phyloP scores from a whole-genome alignment of 2,113 vertebrate species.

The Plestiodon gilberti region DNA sequence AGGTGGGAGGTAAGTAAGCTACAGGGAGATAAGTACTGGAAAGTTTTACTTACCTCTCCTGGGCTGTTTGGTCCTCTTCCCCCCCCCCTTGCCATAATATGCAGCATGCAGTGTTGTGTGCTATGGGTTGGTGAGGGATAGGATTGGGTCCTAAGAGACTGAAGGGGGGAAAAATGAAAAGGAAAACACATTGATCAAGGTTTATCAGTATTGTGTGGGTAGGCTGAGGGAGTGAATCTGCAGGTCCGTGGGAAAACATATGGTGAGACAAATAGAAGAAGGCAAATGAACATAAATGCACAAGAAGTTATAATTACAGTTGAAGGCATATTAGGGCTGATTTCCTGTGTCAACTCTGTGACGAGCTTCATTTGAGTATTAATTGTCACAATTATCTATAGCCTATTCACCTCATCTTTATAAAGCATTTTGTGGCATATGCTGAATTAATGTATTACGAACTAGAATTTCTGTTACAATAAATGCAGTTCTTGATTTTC shows the following conservation, averaged over 20 bases:
- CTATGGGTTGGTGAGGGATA: no score
- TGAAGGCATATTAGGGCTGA: not conserved
- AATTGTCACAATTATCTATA: not conserved
- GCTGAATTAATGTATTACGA: not conserved
- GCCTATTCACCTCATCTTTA: not conserved
- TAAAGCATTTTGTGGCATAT: not conserved
- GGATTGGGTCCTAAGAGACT: not conserved
- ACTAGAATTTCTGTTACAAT: not conserved
- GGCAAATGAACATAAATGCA: no score
- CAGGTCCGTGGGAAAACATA: not conserved
- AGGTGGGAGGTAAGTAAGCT: no score
- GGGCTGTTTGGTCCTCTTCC: no score
- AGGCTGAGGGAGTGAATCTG: not conserved
- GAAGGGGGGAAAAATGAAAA: not conserved
- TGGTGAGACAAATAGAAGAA: not conserved
- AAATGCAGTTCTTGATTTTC: not conserved
- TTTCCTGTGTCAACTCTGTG: not conserved
- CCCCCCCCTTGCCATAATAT: no score
- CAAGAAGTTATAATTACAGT: not conserved
- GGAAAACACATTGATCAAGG: not conserved
- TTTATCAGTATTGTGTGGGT: not conserved
- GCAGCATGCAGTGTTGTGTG: no score
- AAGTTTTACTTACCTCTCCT: no score
- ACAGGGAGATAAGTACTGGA: no score
- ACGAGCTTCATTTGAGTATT: no score